Evolutionary conservation across 2,113 vertebrate species (phyloP).

Genomic region (Oreochromis tanganicae): DNA sequence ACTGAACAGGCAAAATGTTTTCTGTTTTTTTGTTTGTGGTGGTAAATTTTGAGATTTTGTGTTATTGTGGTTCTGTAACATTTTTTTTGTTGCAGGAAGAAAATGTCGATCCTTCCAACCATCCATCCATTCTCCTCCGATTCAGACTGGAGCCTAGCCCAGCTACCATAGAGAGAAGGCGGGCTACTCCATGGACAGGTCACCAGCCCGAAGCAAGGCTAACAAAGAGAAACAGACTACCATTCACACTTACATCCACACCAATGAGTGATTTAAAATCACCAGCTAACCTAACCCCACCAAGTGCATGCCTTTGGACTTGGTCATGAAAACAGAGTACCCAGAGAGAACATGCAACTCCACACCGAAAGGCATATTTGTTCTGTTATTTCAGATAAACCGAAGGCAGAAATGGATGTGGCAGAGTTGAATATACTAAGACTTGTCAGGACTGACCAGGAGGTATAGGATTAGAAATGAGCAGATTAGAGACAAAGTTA

Average conservation of each 20-base stretch:
- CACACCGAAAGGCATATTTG: background rate
- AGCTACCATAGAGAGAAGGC: background rate
- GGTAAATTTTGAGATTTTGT: background rate
- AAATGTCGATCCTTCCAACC: background rate
- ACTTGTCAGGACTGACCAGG: background rate
- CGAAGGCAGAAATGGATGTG: background rate
- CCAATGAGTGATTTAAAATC: background rate
- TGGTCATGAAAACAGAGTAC: background rate
- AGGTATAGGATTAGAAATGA: background rate
- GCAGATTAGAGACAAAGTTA: background rate
- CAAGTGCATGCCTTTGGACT: background rate
- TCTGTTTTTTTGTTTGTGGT: fast-evolving
- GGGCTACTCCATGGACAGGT: background rate
- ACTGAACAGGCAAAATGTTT: background rate
- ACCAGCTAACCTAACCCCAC: background rate
- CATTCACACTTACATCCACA: background rate
- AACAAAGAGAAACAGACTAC: background rate
- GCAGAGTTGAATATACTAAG: background rate
- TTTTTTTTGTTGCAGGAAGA: background rate
- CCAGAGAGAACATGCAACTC: background rate
- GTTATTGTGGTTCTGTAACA: background rate
- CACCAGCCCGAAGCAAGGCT: background rate
- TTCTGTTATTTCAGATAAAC: background rate
- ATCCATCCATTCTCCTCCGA: background rate
- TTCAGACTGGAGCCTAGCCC: background rate